Evolutionary conservation across 2,797 vertebrate species (phyloP), one percentile per base, ranked within the genome.

Genomic region (Apogon talboti): DNA sequence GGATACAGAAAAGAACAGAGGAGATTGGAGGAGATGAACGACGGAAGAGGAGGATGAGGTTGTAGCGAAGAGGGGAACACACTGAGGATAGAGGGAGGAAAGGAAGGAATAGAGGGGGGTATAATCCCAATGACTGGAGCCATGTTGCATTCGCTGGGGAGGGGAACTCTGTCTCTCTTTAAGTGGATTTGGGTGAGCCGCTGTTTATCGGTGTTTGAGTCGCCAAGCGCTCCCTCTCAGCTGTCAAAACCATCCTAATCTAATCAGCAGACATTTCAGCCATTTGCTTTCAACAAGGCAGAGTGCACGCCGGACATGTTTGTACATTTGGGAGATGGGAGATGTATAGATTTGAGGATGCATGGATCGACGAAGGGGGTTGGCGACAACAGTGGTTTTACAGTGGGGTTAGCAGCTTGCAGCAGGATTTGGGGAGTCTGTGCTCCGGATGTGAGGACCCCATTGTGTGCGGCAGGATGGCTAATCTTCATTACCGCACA

Each of bases 401-500:
- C 82, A 77, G 48, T 48, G 15, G 72, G 83, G 84, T 89, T 85
- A 90, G 82, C 83, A 84, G 88, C 88, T 91, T 89, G 90, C 57
- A 7, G 76, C 74, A 74, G 91, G 90, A 86, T 92, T 92, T 90
- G 79, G 86, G 85, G 81, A 81, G 84, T 80, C 78, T 85, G 84
- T 1, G 60, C 77, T 81, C 84, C 85, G 86, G 87, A 86, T 88
- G 86, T 41, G 52, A 80, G 82, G 79, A 84, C 87, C 89, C 84
- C 85, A 87, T 90, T 91, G 89, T 91, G 89, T 86, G 86, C 58
- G 81, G 86, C 86, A 46, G 88, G 76, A 86, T 85, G 86, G 84
- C 88, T 92, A 92, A 92, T 92, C 91, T 92, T 90, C 89, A 91
- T 90, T 89, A 90, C 83, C 71, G 66, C 84, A 85, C 83, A 90